Evolutionary conservation across 30 jellyfish, hydroid and myxozoan genomes (phyloP).

Genomic region (Rhopilema esculentum): DNA sequence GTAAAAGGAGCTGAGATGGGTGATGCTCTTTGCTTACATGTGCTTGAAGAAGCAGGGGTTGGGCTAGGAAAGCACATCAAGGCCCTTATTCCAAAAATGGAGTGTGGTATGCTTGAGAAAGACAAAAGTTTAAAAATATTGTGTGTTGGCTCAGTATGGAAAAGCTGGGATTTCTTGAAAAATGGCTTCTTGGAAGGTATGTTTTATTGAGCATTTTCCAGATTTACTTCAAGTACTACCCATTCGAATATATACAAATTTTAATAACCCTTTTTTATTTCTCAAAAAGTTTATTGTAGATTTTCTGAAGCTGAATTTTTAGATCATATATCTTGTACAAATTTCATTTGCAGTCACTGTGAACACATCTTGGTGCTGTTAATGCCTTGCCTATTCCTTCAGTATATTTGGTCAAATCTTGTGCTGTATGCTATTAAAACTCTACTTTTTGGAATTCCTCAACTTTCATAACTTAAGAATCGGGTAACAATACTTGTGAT

Average conservation of each 20-base stretch:
- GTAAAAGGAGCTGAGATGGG: slow-evolving; percentile 75
- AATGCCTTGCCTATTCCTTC: no score
- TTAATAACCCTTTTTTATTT: no score
- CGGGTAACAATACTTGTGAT: no score
- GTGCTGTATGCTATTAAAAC: no score
- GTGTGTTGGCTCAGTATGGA: slow-evolving; percentile 95
- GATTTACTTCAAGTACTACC: neutral
- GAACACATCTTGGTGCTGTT: no score
- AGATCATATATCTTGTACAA: no score
- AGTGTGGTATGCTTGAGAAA: slow-evolving; percentile 42
- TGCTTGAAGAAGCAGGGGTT: slow-evolving; percentile 79
- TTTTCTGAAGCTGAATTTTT: no score
- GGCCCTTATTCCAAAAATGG: slow-evolving; percentile 86
- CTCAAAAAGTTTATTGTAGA: no score
- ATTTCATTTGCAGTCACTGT: no score
- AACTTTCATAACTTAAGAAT: no score
- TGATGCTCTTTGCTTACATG: slow-evolving; percentile 66
- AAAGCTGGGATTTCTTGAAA: slow-evolving; percentile 81
- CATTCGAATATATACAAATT: neutral
- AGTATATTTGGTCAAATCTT: no score
- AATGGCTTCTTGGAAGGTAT: slow-evolving; percentile 84
- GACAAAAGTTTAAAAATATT: slow-evolving; percentile 67
- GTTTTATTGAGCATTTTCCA: slow-evolving; percentile 25
- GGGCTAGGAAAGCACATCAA: slow-evolving; percentile 81
- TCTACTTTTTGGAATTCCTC: no score